A percentile compares a stretch with the other conserved stretches of the same genome.
Conservation (phyloP, 2,888 invertebrate genomes). For the Eurytoma adleriae region DNA sequence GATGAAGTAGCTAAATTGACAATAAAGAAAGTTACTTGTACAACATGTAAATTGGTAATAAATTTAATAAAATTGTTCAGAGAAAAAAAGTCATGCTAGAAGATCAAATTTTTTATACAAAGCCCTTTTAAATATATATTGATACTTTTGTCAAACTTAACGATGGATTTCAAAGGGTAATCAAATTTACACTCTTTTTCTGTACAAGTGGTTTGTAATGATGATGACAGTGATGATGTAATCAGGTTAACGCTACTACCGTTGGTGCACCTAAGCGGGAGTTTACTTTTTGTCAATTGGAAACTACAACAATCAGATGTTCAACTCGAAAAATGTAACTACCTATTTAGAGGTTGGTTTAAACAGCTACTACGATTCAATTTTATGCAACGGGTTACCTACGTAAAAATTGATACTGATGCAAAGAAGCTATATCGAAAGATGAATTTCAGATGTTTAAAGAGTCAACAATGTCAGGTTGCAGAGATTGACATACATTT, state of each 20-base stretch:
- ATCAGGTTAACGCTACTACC: conserved; percentile 5
- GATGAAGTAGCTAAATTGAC: conserved; percentile 20
- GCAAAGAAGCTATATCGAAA: conserved; percentile 15
- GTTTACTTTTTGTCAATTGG: conserved; percentile 11
- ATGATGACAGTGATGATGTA: conserved; percentile 28
- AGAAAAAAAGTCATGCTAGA: conserved; percentile 6
- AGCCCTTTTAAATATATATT: neutral
- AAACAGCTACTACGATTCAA: conserved; percentile 27
- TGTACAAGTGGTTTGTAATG: conserved; percentile 30
- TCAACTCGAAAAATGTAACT: conserved; percentile 19
- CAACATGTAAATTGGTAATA: neutral
- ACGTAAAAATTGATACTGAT: conserved; percentile 12
- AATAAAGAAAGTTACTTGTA: neutral
- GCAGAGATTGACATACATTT: conserved; percentile 33
- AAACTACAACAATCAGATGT: conserved; percentile 41
- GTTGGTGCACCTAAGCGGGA: conserved; percentile 25
- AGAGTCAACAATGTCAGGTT: conserved; percentile 15
- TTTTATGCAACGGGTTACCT: conserved; percentile 9
- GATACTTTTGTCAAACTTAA: neutral
- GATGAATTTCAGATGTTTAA: conserved; percentile 32
- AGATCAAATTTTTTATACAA: neutral
- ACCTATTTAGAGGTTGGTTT: conserved; percentile 21
- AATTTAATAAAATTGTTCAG: neutral
- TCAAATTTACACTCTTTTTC: neutral
- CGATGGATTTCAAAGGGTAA: conserved; percentile 4